These are phyloP conservation scores for Sebastes hubbsi DNA, from an alignment of 2,797 vertebrate species.

Conservation along the genomic window DNA sequence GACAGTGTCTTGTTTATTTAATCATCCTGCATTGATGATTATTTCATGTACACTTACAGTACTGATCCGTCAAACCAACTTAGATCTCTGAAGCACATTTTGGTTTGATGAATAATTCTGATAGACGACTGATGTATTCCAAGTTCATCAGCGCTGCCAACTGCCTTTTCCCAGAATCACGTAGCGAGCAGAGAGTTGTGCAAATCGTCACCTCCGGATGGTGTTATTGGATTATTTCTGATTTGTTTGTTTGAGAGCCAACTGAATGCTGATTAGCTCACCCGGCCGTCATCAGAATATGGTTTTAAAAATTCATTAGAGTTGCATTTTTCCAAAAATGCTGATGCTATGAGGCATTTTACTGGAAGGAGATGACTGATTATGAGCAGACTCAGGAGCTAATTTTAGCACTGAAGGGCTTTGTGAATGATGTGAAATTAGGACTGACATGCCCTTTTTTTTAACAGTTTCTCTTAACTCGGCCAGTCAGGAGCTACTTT, in stretches of 20 bases:
- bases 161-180: background rate
- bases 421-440: background rate
- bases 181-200: background rate
- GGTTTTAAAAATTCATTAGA: background rate
- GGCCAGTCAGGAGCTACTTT: background rate
- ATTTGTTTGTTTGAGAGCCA: background rate
- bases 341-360: background rate
- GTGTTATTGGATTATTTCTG: background rate
- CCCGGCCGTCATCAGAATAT: background rate
- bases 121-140: background rate
- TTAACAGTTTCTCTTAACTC: background rate
- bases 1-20: background rate
- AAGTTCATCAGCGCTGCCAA: background rate
- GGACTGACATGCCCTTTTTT: background rate
- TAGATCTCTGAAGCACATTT: background rate
- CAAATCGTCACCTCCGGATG: background rate
- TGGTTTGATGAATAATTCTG: slow-evolving; percentile 9
- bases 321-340: background rate
- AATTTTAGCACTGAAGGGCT: background rate
- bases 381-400: background rate
- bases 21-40: background rate
- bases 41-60: background rate
- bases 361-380: background rate
- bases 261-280: background rate
- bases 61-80: background rate